Evolutionary conservation across 2,113 vertebrate species (phyloP).

Genomic region (Tachycineta bicolor): DNA sequence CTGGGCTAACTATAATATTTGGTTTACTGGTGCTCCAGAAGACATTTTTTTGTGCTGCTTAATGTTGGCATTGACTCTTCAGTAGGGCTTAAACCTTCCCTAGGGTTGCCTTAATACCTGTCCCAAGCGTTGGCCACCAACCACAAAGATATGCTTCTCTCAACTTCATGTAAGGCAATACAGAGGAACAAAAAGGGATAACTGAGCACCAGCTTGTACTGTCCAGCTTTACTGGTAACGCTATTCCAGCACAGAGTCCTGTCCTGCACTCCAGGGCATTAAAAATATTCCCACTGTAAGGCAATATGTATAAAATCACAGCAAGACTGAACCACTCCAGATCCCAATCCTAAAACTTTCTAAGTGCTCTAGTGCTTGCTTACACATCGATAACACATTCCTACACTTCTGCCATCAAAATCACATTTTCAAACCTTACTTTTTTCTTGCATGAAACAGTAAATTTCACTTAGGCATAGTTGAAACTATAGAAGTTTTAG

Average conservation of each 20-base stretch:
- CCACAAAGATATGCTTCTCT: background rate
- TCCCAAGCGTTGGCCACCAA: background rate
- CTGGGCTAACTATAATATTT: background rate
- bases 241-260: background rate
- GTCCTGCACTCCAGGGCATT: background rate
- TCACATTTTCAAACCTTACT: background rate
- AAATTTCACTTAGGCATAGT: background rate
- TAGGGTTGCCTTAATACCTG: background rate
- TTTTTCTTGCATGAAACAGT: background rate
- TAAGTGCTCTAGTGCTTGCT: background rate
- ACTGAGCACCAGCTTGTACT: background rate
- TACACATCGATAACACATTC: no score
- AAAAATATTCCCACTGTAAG: background rate
- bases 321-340: background rate
- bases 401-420: background rate
- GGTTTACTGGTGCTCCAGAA: background rate
- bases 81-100: background rate
- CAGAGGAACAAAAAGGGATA: background rate
- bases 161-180: rapidly evolving
- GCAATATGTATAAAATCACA: background rate
- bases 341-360: background rate
- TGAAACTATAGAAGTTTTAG: background rate
- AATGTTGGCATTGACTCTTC: background rate
- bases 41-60: background rate
- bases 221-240: background rate